phyloP scores from a whole-genome alignment of 1,140 invertebrate species.

The Pseudobourletiella spinata region DNA sequence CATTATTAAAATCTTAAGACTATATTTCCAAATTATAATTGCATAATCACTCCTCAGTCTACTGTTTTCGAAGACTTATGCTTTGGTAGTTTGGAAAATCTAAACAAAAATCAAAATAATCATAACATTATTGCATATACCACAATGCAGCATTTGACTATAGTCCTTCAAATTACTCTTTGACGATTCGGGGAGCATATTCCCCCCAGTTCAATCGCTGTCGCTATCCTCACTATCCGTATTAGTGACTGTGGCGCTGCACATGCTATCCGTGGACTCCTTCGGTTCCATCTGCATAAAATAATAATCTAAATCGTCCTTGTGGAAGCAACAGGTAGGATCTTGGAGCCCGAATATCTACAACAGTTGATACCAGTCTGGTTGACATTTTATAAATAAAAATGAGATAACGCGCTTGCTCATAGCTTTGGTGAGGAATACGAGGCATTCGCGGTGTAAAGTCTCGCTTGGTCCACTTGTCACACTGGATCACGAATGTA shows the following conservation, averaged over 20 bases:
- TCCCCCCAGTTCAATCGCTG: neutral
- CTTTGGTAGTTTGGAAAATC: conserved; percentile 1
- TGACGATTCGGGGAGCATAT: neutral
- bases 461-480: conserved; percentile 29
- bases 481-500: conserved; percentile 51
- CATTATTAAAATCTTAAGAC: no score
- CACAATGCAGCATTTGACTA: no score
- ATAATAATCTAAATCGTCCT: neutral
- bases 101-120: neutral
- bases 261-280: neutral
- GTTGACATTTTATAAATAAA: conserved; percentile 13
- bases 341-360: conserved; percentile 14
- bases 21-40: no score
- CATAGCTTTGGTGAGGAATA: conserved; percentile 24
- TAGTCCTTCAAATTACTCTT: neutral
- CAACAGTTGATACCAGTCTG: conserved; percentile 16
- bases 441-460: conserved; percentile 30
- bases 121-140: no score
- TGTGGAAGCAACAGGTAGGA: conserved; percentile 1
- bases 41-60: no score
- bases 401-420: conserved; percentile 22
- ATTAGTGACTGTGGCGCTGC: neutral
- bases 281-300: neutral
- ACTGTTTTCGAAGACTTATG: neutral
- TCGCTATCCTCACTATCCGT: neutral